phyloP scores from a whole-genome alignment of 2,797 vertebrate genomes.

The Pseudopleuronectes americanus region DNA sequence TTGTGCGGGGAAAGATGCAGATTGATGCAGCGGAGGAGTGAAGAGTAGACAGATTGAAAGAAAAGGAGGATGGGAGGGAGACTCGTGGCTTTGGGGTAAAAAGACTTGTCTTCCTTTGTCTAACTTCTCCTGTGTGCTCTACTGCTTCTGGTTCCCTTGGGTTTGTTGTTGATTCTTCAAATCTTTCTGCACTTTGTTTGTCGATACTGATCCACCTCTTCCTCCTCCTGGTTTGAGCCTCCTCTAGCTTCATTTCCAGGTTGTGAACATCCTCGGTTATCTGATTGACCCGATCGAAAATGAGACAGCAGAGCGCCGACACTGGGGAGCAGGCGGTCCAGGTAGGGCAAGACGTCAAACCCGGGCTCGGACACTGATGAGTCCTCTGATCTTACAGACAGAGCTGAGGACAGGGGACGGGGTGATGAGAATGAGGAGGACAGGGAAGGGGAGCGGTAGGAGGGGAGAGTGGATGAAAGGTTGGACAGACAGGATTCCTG shows the following conservation, averaged over 20 bases:
- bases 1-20: slow-evolving; percentile 35
- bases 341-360: slow-evolving; percentile 63
- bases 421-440: slow-evolving; percentile 54
- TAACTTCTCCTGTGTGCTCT: slow-evolving; percentile 25
- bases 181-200: slow-evolving; percentile 20
- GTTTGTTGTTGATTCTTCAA: slow-evolving; percentile 10
- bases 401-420: slow-evolving; percentile 56
- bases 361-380: slow-evolving; percentile 51
- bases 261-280: slow-evolving; percentile 74
- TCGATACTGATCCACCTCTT: slow-evolving; percentile 34
- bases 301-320: slow-evolving; percentile 71
- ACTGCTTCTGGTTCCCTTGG: slow-evolving; percentile 31
- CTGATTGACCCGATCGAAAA: slow-evolving; percentile 84
- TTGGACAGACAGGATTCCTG: slow-evolving; percentile 70
- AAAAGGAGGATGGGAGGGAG: slow-evolving; percentile 47
- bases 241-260: slow-evolving; percentile 78
- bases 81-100: slow-evolving; percentile 32
- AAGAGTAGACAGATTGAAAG: slow-evolving; percentile 27
- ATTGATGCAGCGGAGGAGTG: slow-evolving; percentile 13
- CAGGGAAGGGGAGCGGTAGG: slow-evolving; percentile 43
- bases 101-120: slow-evolving; percentile 42
- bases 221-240: slow-evolving; percentile 65
- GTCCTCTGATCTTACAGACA: slow-evolving; percentile 72
- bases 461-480: slow-evolving; percentile 43
- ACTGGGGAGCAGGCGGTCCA: slow-evolving; percentile 77